These are phyloP conservation scores for Zeus faber DNA, from an alignment of 2,113 vertebrate species.

Conservation along the genomic window DNA sequence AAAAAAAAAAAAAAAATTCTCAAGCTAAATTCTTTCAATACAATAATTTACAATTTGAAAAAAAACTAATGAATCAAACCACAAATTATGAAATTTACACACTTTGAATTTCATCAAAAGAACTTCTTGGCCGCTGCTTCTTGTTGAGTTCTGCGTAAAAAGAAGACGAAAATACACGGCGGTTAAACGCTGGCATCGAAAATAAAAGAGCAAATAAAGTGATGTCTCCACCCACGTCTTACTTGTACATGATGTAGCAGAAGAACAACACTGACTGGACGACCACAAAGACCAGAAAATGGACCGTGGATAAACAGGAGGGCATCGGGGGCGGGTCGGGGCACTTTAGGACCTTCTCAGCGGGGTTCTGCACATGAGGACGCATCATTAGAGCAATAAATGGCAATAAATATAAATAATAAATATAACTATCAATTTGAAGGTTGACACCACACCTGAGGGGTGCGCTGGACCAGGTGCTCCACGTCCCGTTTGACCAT, in stretches of 20 bases:
- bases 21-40: slow-evolving; percentile 58
- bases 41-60: slow-evolving; percentile 75
- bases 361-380: slow-evolving; percentile 70
- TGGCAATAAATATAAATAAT: neutral
- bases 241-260: slow-evolving; percentile 94
- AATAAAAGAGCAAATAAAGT: neutral
- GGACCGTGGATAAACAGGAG: slow-evolving; percentile 84
- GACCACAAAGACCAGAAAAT: slow-evolving; percentile 87
- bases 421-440: neutral
- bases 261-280: slow-evolving; percentile 88
- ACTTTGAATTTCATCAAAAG: slow-evolving; percentile 84
- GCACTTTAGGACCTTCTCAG: slow-evolving; percentile 81
- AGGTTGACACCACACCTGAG: slow-evolving; percentile 60
- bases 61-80: slow-evolving; percentile 38
- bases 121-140: slow-evolving; percentile 99
- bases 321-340: slow-evolving; percentile 86
- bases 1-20: slow-evolving; percentile 56
- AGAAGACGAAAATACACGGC: slow-evolving; percentile 24
- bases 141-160: slow-evolving; percentile 86
- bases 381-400: neutral
- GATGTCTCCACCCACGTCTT: slow-evolving; percentile 42
- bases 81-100: slow-evolving; percentile 71
- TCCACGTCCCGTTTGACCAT: slow-evolving; percentile 86
- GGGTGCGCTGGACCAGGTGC: slow-evolving; percentile 79
- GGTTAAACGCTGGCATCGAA: neutral